phyloP scores from a whole-genome alignment of 1,140 invertebrate genomes.

The Heliothis virescens region DNA sequence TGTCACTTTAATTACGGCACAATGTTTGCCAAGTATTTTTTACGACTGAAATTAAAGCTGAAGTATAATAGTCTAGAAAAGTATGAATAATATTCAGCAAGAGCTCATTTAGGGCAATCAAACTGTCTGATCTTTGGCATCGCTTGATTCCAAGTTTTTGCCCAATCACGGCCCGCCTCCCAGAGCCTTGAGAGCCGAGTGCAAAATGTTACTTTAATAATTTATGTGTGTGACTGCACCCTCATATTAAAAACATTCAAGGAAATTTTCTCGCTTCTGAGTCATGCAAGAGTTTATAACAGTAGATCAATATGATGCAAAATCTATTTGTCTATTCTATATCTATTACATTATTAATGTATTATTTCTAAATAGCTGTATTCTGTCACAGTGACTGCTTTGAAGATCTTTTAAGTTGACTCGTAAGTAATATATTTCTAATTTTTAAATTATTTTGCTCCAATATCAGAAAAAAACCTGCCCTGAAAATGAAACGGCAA shows the following conservation, averaged over 20 bases:
- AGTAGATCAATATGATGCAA: not conserved
- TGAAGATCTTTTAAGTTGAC: too few relatives aligned
- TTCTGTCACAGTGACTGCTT: too few relatives aligned
- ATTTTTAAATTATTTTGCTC: too few relatives aligned
- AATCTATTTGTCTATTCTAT: not conserved
- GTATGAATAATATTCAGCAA: constrained; percentile 27
- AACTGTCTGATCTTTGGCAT: constrained; percentile 13
- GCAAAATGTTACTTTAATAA: constrained; percentile 37
- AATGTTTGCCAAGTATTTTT: constrained; percentile 25
- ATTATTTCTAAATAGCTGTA: too few relatives aligned
- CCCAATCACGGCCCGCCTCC: constrained; percentile 8
- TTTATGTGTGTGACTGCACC: constrained; percentile 34
- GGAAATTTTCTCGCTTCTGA: constrained; percentile 22
- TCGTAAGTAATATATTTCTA: too few relatives aligned
- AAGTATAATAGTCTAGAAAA: constrained; percentile 11
- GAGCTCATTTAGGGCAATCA: constrained; percentile 32
- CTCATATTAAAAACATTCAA: constrained; percentile 45
- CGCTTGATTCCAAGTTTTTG: constrained; percentile 7
- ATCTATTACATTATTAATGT: too few relatives aligned
- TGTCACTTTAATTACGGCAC: constrained; percentile 28
- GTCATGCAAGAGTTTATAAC: not conserved
- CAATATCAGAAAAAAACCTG: too few relatives aligned
- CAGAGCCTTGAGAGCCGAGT: not conserved
- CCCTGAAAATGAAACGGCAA: too few relatives aligned
- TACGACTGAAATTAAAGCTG: constrained; percentile 16